Evolutionary conservation across 2,113 vertebrate species (phyloP).

Genomic region (Ceuthmochares aereus): DNA sequence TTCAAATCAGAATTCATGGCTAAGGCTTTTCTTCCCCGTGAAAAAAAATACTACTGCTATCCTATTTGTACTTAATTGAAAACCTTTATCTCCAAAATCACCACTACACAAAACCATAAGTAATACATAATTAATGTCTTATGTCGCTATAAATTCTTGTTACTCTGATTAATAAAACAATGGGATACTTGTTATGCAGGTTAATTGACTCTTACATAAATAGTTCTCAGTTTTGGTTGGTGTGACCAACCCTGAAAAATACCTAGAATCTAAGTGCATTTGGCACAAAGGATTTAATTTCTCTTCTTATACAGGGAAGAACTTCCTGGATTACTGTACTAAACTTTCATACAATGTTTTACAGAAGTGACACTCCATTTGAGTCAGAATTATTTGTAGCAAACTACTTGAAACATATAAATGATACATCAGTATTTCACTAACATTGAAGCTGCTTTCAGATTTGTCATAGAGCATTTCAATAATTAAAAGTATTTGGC

Average conservation of each 20-base stretch:
- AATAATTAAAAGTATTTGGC: not conserved
- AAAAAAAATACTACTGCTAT: not conserved
- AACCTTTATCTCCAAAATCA: not conserved
- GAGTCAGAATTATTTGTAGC: not conserved
- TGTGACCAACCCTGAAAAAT: not conserved
- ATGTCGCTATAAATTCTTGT: not conserved
- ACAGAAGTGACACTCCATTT: not conserved
- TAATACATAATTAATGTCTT: not conserved
- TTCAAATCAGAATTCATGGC: not conserved
- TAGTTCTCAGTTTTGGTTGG: not conserved
- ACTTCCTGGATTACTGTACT: accelerated
- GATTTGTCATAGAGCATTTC: not conserved
- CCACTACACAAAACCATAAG: not conserved
- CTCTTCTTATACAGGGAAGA: not conserved
- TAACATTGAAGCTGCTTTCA: not conserved
- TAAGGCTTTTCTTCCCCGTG: not conserved
- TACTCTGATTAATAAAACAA: not conserved
- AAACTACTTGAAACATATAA: not conserved
- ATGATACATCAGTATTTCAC: not conserved
- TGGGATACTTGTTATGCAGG: not conserved
- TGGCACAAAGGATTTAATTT: not conserved
- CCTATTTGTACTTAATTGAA: not conserved
- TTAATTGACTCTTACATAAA: not conserved
- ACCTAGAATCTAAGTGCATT: not conserved
- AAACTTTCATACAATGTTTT: not conserved